Base-by-base conservation (phyloP, 2,113 vertebrate genomes). In the Jacana jacana region DNA sequence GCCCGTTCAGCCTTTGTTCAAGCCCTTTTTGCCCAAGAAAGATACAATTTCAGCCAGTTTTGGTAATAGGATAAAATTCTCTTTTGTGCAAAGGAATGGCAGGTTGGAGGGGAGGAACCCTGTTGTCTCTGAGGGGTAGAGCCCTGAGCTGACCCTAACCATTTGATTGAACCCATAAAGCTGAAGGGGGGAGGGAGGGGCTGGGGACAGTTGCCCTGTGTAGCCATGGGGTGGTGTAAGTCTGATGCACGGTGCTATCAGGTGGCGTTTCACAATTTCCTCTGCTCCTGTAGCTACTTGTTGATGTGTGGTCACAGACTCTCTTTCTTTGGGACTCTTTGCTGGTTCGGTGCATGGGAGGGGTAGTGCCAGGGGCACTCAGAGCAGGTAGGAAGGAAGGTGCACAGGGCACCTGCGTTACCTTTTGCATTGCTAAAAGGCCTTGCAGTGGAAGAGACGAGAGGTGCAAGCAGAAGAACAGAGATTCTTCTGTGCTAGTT, bases 101-200 rank as follows among this genome's bases (percentile, higher is more conserved):
- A 39, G 30, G 14, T 49, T 42, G 33, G 49, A 89, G 78, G n/a
- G 64, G 82, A 69, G 66, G 52, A 58, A 33, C n/a, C 27, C 61
- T n/a, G 7, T 79, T 2, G 0, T 17, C 49, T 73, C 22, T 0
- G 0, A 58, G 28, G 11, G 16, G n/a, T 15, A 35, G 27, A 40
- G 19, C 55, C 54, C 10, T 35, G 52, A 86, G 57, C 52, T 54
- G 52, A 16, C 40, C 63, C 33, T 5, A 2, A 7, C 55, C n/a
- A 4, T 18, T 3, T 12, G 16, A 13, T n/a, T 39, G 52, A 73
- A 18, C 35, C 42, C 58, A 1, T 17, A 13, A 2, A 51, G 64
- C 39, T 51, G 25, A 54, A 20, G 0, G 0, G 44, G 0, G 44
- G 19, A 40, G 44, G 65, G 55, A 54, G 46, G 20, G 11, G 10